Evolutionary conservation across 2,113 vertebrate genomes (phyloP), one percentile per base, ranked within the genome.

Genomic region (Caranx melampygus): DNA sequence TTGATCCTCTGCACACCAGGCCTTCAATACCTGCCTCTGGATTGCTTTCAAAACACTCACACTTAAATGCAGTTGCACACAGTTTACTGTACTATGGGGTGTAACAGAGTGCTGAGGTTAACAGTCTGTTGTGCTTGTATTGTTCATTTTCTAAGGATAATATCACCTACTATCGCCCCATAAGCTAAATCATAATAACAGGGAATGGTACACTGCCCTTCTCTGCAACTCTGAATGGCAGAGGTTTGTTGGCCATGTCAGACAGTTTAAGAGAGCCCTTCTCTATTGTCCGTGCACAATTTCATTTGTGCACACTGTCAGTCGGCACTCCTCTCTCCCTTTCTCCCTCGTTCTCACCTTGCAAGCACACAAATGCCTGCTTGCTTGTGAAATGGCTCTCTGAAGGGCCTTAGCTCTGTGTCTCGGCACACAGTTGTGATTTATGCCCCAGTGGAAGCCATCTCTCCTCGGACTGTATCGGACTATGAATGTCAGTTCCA

Each of bases 401-500:
- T 37, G 33, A 84, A 83, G 57, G 72, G 47, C 72, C 55, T 74
- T 37, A 62, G 75, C 42, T 21, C 63, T 44, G 69, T 72, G 64
- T 64, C 73, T 77, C 71, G 0, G 81, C 64, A 71, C 40, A 67
- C 79, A 61, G 78, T 72, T 81, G 83, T 89, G 90, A 92, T 89
- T 88, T 81, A 90, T 91, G 65, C 84, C 82, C 83, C 74, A n/a
- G 81, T 81, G 75, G 88, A 89, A 79, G 82, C 75, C 87, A 75
- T 89, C 83, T 87, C 87, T 88, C 88, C 75, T 33, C 60, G 79
- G 82, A 88, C 84, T 89, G 83, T 82, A 85, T 88, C 73, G 55
- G 79, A 89, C 86, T 88, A 83, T 90, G 89, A 90, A 88, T 91
- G 91, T 91, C 90, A 88, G 89, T 84, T 90, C 76, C 86, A 79